These are phyloP conservation scores for Calonectris borealis DNA, from an alignment of 2,113 vertebrate species.

Conservation along the genomic window DNA sequence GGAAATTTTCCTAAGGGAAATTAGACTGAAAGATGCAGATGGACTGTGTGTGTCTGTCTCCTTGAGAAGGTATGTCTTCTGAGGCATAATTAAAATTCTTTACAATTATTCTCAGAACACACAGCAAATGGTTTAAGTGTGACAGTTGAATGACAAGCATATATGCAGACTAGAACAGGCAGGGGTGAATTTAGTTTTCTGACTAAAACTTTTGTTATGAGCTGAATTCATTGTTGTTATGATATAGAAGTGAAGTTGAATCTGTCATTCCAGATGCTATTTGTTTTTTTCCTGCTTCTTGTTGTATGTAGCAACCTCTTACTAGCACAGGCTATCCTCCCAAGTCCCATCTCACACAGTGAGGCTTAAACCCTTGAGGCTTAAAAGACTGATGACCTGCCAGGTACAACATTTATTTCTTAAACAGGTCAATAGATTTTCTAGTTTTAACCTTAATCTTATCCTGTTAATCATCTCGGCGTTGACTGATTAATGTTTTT, in stretches of 20 bases:
- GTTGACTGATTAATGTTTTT: neutral
- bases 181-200: neutral
- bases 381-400: conserved; percentile 1
- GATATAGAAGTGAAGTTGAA: neutral
- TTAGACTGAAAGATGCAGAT: conserved; percentile 22
- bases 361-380: neutral
- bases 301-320: neutral
- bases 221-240: neutral
- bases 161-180: neutral
- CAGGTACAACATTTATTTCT: conserved; percentile 1
- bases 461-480: conserved; percentile 1
- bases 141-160: conserved; percentile 48
- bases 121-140: neutral
- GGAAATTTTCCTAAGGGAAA: conserved; percentile 65
- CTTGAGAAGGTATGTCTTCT: conserved; percentile 17
- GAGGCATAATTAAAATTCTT: conserved; percentile 51
- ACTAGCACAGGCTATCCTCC: neutral
- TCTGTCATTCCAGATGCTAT: neutral
- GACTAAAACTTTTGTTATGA: conserved; percentile 4
- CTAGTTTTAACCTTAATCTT: conserved; percentile 17
- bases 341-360: neutral
- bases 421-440: conserved; percentile 14
- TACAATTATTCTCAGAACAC: neutral
- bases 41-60: neutral
- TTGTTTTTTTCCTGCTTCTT: neutral